Evolutionary conservation across 2,797 vertebrate genomes (phyloP).

Genomic region (Sebastiscus albofasciatus): DNA sequence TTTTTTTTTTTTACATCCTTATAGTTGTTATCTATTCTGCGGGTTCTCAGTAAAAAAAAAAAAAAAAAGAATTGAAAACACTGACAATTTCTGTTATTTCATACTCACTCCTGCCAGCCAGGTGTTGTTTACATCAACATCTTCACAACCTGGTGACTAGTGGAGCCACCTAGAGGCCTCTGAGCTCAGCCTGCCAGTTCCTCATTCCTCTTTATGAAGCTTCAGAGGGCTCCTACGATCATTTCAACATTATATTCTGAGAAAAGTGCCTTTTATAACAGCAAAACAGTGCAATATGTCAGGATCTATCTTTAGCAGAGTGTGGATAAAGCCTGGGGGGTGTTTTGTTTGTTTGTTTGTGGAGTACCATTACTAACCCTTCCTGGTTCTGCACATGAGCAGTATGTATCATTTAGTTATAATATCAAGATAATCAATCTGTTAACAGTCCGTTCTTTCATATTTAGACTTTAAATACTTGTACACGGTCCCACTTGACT

Average conservation of each 20-base stretch:
- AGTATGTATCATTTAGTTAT: neutral
- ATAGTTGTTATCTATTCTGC: conserved; percentile 50
- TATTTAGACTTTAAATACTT: neutral
- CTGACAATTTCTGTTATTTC: conserved; percentile 38
- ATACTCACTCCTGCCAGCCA: neutral
- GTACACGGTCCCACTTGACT: neutral
- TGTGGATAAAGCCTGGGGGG: too few species aligned
- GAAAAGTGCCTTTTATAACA: neutral
- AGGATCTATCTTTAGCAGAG: neutral
- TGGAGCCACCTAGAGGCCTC: conserved; percentile 20
- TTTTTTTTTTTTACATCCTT: conserved; percentile 50
- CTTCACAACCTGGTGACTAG: neutral
- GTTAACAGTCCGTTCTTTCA: neutral
- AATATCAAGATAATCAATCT: accelerated
- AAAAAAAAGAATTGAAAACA: conserved; percentile 24
- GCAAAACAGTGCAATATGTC: neutral
- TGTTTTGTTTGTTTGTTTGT: too few species aligned
- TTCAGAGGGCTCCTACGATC: neutral
- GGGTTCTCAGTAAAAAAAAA: conserved; percentile 66
- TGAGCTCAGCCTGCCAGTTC: neutral
- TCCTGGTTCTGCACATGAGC: conserved; percentile 2
- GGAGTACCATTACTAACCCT: neutral
- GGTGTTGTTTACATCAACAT: neutral
- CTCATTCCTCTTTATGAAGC: neutral
- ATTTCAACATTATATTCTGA: neutral